These are phyloP conservation scores for Pelodytes ibericus DNA, from an alignment of 2,797 vertebrate genomes.

Conservation along the genomic window DNA sequence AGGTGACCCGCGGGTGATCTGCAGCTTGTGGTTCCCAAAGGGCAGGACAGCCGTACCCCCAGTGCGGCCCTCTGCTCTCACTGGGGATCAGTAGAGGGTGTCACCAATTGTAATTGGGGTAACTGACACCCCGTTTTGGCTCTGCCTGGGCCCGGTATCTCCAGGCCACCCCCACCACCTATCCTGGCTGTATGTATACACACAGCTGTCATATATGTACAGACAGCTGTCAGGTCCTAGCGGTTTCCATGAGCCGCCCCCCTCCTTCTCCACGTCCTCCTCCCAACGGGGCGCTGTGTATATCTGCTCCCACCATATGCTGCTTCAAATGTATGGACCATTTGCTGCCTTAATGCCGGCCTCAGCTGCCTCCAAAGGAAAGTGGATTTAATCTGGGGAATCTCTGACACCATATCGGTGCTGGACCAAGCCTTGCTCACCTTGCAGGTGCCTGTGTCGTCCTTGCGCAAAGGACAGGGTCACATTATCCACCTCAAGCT, in stretches of 20 bases:
- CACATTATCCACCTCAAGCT: not conserved
- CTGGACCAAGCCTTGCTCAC: conserved; percentile 8
- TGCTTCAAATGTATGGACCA: conserved; percentile 39
- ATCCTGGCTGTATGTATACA: conserved; percentile 29
- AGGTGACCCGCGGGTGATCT: conserved; percentile 8
- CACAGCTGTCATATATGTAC: conserved; percentile 48
- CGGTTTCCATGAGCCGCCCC: conserved; percentile 44
- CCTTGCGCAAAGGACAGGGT: not conserved
- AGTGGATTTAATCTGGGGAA: not conserved
- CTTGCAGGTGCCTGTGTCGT: conserved; percentile 7
- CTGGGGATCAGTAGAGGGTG: conserved; percentile 3
- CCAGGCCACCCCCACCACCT: not conserved
- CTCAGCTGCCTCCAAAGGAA: conserved; percentile 14
- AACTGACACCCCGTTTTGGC: not conserved
- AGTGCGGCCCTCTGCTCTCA: conserved; percentile 31
- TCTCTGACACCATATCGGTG: not conserved
- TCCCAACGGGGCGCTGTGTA: conserved; percentile 31
- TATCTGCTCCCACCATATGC: conserved; percentile 28
- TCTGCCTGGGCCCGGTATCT: not conserved
- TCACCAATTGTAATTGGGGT: conserved; percentile 3
- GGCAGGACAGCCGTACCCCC: not conserved
- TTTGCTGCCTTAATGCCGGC: conserved; percentile 36
- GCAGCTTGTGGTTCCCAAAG: not conserved
- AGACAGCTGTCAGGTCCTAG: conserved; percentile 37
- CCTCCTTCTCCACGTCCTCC: conserved; percentile 10